These are phyloP conservation scores for Metopolophium dirhodum DNA, from an alignment of 1,140 invertebrate species.

Conservation along the genomic window DNA sequence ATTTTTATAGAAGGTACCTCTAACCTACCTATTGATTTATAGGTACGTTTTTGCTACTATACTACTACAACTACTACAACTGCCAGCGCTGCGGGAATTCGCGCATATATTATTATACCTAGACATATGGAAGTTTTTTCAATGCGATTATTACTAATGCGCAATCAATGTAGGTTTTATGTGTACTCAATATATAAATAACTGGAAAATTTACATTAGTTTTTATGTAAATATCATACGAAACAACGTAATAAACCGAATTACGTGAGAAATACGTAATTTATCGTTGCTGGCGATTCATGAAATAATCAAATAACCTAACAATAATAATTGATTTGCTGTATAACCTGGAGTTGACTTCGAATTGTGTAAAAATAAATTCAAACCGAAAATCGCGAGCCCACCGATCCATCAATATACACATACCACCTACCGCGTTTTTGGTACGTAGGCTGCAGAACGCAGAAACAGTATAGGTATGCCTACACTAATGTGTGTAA, in stretches of 20 bases:
- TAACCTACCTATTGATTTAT: constrained; percentile 22
- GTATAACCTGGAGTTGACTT: not conserved
- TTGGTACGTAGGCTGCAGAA: not conserved
- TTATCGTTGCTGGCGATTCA: not conserved
- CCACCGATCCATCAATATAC: not conserved
- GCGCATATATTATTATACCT: not conserved
- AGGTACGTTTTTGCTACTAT: not conserved
- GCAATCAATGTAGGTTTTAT: not conserved
- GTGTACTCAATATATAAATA: too few species aligned
- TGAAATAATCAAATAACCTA: not conserved
- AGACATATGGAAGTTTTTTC: not conserved
- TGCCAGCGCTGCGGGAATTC: not conserved
- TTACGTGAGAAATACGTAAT: not conserved
- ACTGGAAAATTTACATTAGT: not conserved
- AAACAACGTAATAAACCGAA: not conserved
- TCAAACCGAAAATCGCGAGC: not conserved
- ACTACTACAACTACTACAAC: not conserved
- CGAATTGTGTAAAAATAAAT: constrained; percentile 3
- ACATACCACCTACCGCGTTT: not conserved
- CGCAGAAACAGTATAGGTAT: not conserved
- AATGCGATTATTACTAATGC: constrained; percentile 10
- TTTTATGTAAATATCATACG: not conserved
- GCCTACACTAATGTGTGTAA: not conserved
- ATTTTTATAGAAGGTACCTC: not conserved
- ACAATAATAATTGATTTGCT: not conserved